Evolutionary conservation across 2,113 vertebrate species (phyloP), one percentile per base, ranked within the genome.

Genomic region (Erythrocercus mccallii): DNA sequence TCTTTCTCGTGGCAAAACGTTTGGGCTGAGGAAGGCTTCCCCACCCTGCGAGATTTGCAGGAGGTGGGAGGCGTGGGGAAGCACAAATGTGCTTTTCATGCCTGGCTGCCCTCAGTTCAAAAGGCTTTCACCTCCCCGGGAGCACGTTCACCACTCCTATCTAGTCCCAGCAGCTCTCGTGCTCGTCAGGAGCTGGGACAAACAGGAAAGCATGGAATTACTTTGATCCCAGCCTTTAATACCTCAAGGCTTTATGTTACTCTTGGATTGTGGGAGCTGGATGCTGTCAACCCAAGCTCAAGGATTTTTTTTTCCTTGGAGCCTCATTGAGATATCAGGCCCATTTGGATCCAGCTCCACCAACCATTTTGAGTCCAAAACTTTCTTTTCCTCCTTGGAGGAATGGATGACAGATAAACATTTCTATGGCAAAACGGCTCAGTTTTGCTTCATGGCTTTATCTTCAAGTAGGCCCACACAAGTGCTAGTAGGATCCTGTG

Each of bases 161-260:
- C 86, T 74, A 45, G 91, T 85, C 81, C 38, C 73, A 81, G 81
- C 92, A 93, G 84, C 57, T 76, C 95, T 44, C 0, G 1, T 42
- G 45, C 71, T 88, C 8, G 0, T 96, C 62, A 27, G 80, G 94
- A 73, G 80, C 72, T 68, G 77, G 61, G 65, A 95, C 94, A 97
- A 97, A 96, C 93, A 95, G 94, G 95, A 95, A 95, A 91, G n/a
- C 83, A 17, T 4, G 5, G 83, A 79, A 28, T 81, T 33, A 8
- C 95, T 97, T 95, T 96, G 92, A 95, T 96, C 83, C 0, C 40
- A 64, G 76, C 47, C 66, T 54, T 83, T 54, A 47, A 51, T 9
- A 11, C 47, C 50, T n/a, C 48, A 31, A 45, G 60, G 45, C 35
- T 42, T 19, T n/a, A 3, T 37, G 42, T 69, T 54, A 13, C 10